phyloP scores from a whole-genome alignment of 1,140 invertebrate species.

The Heliconius hermathena region DNA sequence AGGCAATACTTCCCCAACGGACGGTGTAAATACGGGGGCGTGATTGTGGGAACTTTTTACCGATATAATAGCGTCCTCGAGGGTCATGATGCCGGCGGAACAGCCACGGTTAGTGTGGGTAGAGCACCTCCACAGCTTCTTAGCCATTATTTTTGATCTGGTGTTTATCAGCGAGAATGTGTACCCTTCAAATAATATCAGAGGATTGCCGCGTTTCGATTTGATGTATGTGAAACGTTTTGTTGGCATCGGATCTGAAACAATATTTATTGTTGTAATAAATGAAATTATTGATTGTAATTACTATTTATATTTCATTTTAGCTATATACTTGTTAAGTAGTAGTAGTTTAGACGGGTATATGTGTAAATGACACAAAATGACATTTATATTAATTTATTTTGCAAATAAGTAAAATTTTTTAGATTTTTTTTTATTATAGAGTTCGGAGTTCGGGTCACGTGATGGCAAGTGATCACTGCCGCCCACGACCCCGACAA shows the following conservation, averaged over 20 bases:
- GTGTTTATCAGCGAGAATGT: conserved; percentile 28
- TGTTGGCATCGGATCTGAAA: neutral
- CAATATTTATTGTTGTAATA: neutral
- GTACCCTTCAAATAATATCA: conserved; percentile 23
- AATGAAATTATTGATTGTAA: too few relatives aligned
- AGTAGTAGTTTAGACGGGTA: too few relatives aligned
- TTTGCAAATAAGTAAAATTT: too few relatives aligned
- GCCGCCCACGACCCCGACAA: too few relatives aligned
- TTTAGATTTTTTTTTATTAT: too few relatives aligned
- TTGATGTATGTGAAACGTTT: conserved; percentile 14
- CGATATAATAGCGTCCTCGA: conserved; percentile 23
- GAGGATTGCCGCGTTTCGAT: conserved; percentile 20
- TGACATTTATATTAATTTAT: too few relatives aligned
- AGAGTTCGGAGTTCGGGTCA: too few relatives aligned
- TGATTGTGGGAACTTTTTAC: conserved; percentile 30
- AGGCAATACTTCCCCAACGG: neutral
- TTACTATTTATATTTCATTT: too few relatives aligned
- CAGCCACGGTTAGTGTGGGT: conserved; percentile 45
- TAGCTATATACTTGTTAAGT: too few relatives aligned
- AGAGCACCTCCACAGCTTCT: conserved; percentile 41
- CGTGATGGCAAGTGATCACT: too few relatives aligned
- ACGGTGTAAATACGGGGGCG: neutral
- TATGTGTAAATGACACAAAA: too few relatives aligned
- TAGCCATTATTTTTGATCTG: neutral
- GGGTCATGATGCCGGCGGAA: conserved; percentile 17